Evolutionary conservation across 2,888 invertebrate species (phyloP).

Genomic region (Taphrorychus bicolor): DNA sequence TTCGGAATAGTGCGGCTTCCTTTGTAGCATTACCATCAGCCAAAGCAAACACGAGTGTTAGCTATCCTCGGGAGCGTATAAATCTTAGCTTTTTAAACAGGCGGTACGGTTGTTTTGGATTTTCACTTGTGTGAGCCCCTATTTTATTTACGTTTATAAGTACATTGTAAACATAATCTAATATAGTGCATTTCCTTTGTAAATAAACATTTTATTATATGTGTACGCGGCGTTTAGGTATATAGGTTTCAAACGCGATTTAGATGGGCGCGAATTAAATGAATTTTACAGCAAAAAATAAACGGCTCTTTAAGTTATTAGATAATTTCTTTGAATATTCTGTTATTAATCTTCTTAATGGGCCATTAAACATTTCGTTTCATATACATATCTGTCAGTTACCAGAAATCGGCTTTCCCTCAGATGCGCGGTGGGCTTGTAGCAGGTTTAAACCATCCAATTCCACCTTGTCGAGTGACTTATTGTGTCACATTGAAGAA

Average conservation of each 20-base stretch:
- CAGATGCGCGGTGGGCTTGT: no score
- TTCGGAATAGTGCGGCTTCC: slow-evolving; percentile 34
- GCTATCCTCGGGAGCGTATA: slow-evolving; percentile 17
- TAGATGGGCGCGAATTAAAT: not conserved
- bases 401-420: no score
- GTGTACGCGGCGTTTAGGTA: slow-evolving; percentile 1
- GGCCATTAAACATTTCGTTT: not conserved
- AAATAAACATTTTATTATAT: slow-evolving; percentile 13
- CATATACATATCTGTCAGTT: not conserved
- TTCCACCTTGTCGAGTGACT: no score
- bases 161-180: slow-evolving; percentile 14
- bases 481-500: no score
- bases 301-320: not conserved
- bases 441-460: no score
- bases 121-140: slow-evolving; percentile 6
- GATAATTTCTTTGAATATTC: not conserved
- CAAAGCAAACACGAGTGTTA: slow-evolving; percentile 30
- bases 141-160: slow-evolving; percentile 11
- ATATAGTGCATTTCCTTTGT: slow-evolving; percentile 17
- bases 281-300: slow-evolving; percentile 5
- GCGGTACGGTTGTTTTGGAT: slow-evolving; percentile 16
- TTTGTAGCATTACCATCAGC: slow-evolving; percentile 21
- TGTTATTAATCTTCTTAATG: not conserved
- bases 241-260: not conserved
- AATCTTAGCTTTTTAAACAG: slow-evolving; percentile 19